Conservation (phyloP, 2,888 invertebrate species). For the Chrysopilus asiliformis region DNA sequence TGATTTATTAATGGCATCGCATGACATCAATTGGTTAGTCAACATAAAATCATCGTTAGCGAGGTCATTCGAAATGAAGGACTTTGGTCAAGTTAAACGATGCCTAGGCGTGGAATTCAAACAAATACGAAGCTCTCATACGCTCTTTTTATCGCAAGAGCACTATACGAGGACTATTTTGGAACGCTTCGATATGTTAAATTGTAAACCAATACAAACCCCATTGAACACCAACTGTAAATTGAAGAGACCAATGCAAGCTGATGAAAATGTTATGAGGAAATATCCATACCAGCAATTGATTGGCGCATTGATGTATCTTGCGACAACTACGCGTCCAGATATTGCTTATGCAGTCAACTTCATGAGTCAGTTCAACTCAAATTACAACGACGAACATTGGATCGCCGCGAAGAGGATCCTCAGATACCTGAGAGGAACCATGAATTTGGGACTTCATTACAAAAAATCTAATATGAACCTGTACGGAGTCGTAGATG, state of each 20-base stretch:
- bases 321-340: too few species aligned
- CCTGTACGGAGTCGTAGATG: conserved; percentile 1
- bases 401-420: too few species aligned
- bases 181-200: conserved; percentile 13
- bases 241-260: too few species aligned
- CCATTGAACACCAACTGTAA: conserved; percentile 8
- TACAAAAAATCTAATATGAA: not conserved
- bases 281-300: too few species aligned
- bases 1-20: conserved; percentile 15
- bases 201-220: conserved; percentile 13
- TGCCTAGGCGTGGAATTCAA: conserved; percentile 13
- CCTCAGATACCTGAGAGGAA: too few species aligned
- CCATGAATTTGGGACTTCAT: too few species aligned
- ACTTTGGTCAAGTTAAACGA: conserved; percentile 11
- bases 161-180: conserved; percentile 14
- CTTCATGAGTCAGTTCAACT: too few species aligned
- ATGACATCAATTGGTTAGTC: conserved; percentile 9
- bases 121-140: conserved; percentile 1
- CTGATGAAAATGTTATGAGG: too few species aligned
- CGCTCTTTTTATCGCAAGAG: conserved; percentile 11
- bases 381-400: too few species aligned
- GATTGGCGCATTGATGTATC: too few species aligned
- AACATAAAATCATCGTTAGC: conserved; percentile 9
- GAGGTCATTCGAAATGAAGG: conserved; percentile 12
- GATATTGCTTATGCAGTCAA: too few species aligned